phyloP scores from a whole-genome alignment of 2,797 vertebrate species.

The Microhierax caerulescens region DNA sequence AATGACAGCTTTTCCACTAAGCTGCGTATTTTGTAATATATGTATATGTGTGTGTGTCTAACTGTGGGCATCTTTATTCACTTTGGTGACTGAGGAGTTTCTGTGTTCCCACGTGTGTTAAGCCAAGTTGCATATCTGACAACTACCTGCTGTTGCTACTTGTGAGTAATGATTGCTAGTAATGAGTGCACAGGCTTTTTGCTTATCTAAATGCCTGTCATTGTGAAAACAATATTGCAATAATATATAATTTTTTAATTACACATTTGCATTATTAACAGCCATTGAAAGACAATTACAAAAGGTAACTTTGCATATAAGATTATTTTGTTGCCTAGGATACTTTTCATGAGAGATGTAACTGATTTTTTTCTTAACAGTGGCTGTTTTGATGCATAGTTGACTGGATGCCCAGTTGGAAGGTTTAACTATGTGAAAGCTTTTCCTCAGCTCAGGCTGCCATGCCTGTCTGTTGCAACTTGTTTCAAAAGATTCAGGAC shows the following conservation, averaged over 20 bases:
- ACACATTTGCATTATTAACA: slow-evolving; percentile 80
- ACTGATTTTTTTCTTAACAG: slow-evolving; percentile 43
- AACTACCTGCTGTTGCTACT: slow-evolving; percentile 39
- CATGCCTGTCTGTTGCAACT: slow-evolving; percentile 66
- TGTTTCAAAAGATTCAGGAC: slow-evolving; percentile 38
- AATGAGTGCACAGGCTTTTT: not conserved
- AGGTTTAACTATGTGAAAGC: slow-evolving; percentile 74
- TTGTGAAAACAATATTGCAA: slow-evolving; percentile 35
- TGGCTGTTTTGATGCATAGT: slow-evolving; percentile 72
- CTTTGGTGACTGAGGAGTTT: not conserved
- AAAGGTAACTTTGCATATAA: slow-evolving; percentile 53
- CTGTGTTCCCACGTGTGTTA: not conserved
- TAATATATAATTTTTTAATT: slow-evolving; percentile 37
- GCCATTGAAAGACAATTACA: slow-evolving; percentile 81
- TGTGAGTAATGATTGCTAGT: not conserved
- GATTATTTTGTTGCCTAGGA: slow-evolving; percentile 69
- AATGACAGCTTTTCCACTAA: not conserved
- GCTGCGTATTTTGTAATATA: not conserved
- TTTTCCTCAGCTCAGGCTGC: slow-evolving; percentile 57
- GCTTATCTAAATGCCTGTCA: slow-evolving; percentile 49
- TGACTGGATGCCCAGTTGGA: slow-evolving; percentile 72
- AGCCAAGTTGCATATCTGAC: slow-evolving; percentile 34
- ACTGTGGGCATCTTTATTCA: not conserved
- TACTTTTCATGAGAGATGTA: slow-evolving; percentile 60
- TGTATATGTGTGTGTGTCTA: not conserved